Base-by-base conservation (phyloP, 2,113 vertebrate genomes). In the Hippopotamus amphibius region DNA sequence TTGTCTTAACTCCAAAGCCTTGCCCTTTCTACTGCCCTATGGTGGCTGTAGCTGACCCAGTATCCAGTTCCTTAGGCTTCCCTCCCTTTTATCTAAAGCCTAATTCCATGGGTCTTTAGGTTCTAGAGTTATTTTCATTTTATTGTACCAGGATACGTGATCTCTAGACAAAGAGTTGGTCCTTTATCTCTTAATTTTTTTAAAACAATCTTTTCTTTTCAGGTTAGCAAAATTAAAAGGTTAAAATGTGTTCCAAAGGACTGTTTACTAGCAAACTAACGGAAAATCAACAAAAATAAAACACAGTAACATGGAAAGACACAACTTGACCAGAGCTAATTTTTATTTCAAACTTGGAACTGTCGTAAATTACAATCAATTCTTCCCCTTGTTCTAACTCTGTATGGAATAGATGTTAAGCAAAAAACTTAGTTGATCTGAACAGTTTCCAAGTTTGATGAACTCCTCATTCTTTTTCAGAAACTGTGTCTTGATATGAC, bases 191-290 rank as follows among this genome's bases (percentile, higher is more conserved):
- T 28, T 69, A 50, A 61, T 59, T 61, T 88, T 93, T 82, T 68
- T 6, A 16, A 11, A 65, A 84, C 69, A 69, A 48, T 22, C 14
- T 66, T 79, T 43, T 86, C 33, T 90, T 97, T 46, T 79, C 53
- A 88, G 10, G 11, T 71, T 93, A 89, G 79, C 55, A 95, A 93
- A 93, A 93, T 79, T 79, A 82, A 85, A 84, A 93, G 33, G 17
- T 89, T 89, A 92, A 96, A 88, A 66, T 86, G 61, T 94, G 30
- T 93, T 91, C 17, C 66, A 89, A 96, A 86, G 57, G 11, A n/a
- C 11, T n/a, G 92, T 93, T 97, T 76, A 94, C 28, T 10, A 95
- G 59, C 37, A 95, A 96, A 86, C 50, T 88, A 76, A 88, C 93
- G 37, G 81, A 79, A 97, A 94, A 80, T 37, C 46, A 79, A 89